Conservation (phyloP, 2,888 invertebrate species). For the Cataglyphis albicans region DNA sequence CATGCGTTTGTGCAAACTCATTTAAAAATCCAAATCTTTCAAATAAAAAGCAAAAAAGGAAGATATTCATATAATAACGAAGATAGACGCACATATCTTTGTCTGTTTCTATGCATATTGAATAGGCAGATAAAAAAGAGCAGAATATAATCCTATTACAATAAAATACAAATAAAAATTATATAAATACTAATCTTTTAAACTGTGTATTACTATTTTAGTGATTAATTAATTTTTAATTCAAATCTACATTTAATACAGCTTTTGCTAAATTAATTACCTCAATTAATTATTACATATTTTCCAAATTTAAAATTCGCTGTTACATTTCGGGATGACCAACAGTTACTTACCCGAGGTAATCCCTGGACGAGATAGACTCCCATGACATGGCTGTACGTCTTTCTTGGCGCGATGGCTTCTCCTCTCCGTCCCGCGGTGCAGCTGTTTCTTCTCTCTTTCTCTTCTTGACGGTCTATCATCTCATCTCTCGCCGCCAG, state of each 20-base stretch:
- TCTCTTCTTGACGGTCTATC: conserved; percentile 66
- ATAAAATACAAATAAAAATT: neutral
- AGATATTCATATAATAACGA: neutral
- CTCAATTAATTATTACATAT: neutral
- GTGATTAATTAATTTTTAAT: neutral
- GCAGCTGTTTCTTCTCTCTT: conserved; percentile 62
- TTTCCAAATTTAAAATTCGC: neutral
- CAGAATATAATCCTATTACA: neutral
- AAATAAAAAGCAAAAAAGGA: neutral
- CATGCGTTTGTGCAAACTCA: neutral
- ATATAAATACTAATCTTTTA: neutral
- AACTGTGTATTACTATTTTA: neutral
- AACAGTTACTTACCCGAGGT: conserved; percentile 89
- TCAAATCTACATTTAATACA: neutral
- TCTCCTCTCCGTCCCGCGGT: conserved; percentile 37
- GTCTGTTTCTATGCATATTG: neutral
- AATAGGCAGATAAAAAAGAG: neutral
- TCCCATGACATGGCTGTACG: conserved; percentile 93
- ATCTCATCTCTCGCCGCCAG: conserved; percentile 64
- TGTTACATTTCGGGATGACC: neutral
- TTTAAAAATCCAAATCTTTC: neutral
- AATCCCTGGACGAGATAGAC: conserved; percentile 93
- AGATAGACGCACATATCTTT: neutral
- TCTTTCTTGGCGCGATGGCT: conserved; percentile 42
- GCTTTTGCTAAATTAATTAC: neutral